Evolutionary conservation across 1,140 invertebrate genomes (phyloP).

Genomic region (Caerostris darwini): DNA sequence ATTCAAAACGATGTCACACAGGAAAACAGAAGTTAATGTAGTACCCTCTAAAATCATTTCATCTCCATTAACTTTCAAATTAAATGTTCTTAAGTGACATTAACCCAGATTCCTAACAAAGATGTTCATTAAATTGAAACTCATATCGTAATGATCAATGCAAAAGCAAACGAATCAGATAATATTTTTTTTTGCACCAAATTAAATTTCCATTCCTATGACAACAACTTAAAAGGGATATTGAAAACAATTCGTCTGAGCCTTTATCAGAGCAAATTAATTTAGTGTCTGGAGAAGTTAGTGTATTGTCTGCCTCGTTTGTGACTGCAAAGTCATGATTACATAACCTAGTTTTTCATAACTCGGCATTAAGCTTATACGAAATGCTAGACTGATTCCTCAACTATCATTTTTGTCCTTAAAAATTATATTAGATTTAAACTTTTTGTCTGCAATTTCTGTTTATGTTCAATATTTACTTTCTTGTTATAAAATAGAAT

Average conservation of each 20-base stretch:
- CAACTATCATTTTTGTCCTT: not conserved
- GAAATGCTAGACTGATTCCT: not conserved
- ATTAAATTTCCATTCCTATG: not conserved
- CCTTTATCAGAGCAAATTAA: not conserved
- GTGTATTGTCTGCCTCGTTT: not conserved
- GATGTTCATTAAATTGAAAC: not conserved
- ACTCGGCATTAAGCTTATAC: not conserved
- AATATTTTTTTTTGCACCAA: not conserved
- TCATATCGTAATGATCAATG: not conserved
- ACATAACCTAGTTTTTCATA: not conserved
- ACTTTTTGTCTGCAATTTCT: too few relatives aligned
- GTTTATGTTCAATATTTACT: too few relatives aligned
- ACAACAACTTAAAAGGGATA: not conserved
- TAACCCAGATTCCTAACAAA: not conserved
- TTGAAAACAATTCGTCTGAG: not conserved
- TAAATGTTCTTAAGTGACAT: not conserved
- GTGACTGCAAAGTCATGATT: conserved; percentile 14
- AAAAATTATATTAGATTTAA: too few relatives aligned
- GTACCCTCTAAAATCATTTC: not conserved
- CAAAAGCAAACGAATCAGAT: not conserved
- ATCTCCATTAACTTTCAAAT: not conserved
- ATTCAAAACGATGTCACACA: too few relatives aligned
- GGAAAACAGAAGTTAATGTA: too few relatives aligned
- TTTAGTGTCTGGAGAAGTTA: not conserved
- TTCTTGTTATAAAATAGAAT: too few relatives aligned